phyloP scores from a whole-genome alignment of 1,140 invertebrate genomes.

The Aphaenogaster floridana region DNA sequence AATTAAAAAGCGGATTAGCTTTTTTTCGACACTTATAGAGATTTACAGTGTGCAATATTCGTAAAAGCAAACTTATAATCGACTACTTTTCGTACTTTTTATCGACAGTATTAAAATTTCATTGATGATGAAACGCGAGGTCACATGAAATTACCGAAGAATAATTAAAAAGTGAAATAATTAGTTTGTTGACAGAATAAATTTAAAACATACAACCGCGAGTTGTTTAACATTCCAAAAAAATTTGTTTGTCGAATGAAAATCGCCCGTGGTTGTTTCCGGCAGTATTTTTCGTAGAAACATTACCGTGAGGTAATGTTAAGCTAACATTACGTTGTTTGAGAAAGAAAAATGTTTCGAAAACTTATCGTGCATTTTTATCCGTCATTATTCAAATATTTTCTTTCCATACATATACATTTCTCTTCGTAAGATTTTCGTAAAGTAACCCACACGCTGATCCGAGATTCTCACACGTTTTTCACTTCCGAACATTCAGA shows the following conservation, averaged over 20 bases:
- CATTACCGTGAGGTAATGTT: neutral
- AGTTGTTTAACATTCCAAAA: neutral
- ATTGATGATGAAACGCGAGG: neutral
- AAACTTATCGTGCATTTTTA: constrained; percentile 28
- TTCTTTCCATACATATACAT: constrained; percentile 6
- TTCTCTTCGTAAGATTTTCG: neutral
- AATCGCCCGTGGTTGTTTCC: neutral
- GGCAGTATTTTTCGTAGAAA: neutral
- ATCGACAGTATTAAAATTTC: neutral
- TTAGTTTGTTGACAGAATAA: neutral
- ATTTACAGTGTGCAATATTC: neutral
- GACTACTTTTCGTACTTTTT: neutral
- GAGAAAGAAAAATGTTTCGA: constrained; percentile 22
- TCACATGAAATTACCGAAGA: neutral
- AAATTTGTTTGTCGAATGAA: neutral
- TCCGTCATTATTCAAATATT: constrained; percentile 29
- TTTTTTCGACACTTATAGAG: neutral
- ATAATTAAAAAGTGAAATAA: constrained; percentile 6
- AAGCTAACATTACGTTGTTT: constrained; percentile 16
- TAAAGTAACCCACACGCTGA: neutral
- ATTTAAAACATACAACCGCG: neutral
- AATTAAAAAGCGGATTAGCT: neutral
- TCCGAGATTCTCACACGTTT: neutral
- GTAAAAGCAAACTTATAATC: neutral
- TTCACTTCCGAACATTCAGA: neutral